phyloP scores from a whole-genome alignment of 2,888 invertebrate species.

The Punctoribates punctum region DNA sequence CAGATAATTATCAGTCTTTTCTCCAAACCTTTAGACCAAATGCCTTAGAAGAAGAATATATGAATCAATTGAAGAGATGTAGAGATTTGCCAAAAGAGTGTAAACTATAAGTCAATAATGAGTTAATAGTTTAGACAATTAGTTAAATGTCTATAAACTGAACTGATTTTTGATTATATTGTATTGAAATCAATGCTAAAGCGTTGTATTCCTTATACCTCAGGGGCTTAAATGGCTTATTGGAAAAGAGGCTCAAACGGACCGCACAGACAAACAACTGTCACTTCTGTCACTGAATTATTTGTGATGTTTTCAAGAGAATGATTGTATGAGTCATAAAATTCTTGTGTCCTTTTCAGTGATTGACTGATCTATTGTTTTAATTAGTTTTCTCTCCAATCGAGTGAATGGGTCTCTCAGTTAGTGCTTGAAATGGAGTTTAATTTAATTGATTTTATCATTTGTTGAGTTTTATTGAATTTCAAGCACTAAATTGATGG shows the following conservation, averaged over 20 bases:
- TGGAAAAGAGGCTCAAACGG: slow-evolving; percentile 26
- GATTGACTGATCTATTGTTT: not conserved
- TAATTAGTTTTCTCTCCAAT: not conserved
- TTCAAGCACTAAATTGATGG: slow-evolving; percentile 18
- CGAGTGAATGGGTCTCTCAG: not conserved
- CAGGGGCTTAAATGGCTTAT: slow-evolving; percentile 34
- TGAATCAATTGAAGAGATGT: too few relatives aligned
- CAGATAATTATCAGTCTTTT: too few relatives aligned
- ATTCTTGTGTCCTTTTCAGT: not conserved
- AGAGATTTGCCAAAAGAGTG: too few relatives aligned
- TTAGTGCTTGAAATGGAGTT: not conserved
- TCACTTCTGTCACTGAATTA: slow-evolving; percentile 18
- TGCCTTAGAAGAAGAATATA: too few relatives aligned
- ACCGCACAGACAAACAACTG: slow-evolving; percentile 22
- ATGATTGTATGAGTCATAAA: slow-evolving; percentile 16
- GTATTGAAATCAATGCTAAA: slow-evolving; percentile 29
- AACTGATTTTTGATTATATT: slow-evolving; percentile 1
- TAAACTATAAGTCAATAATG: too few relatives aligned
- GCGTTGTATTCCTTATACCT: slow-evolving; percentile 31
- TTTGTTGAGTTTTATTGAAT: not conserved
- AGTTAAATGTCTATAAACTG: not conserved
- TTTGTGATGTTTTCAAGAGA: not conserved
- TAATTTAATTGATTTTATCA: not conserved
- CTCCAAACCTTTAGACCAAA: too few relatives aligned
- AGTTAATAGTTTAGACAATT: too few relatives aligned